Base-by-base conservation (phyloP, 2,888 invertebrate species). In the Napeogenes inachia region DNA sequence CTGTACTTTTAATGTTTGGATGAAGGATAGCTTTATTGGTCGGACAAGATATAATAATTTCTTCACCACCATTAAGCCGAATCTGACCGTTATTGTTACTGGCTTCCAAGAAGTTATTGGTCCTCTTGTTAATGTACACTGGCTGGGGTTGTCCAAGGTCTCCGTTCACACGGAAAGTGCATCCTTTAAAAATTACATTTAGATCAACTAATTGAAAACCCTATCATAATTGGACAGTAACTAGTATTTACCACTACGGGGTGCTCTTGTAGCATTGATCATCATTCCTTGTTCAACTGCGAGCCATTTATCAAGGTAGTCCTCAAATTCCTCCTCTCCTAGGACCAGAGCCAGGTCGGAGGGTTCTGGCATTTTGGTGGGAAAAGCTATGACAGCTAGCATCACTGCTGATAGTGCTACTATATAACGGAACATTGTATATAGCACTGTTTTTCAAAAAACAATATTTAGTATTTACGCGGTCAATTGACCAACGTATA, bases 131-230 rank as follows among this genome's bases (percentile, higher is more conserved):
- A 2, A 94, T 73, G 70, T 92, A 89, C 4, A 94, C 83, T 0
- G 94, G 93, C 73, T 94, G 93, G 0, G 92, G 92, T 63, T 90
- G 89, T 0, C 85, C 86, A 2, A 93, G 80, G 70, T 92, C 92
- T 13, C 91, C 87, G 56, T 87, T 84, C 2, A 88, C 78, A 55
- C 84, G 83, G 59, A 93, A 75, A 4, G 77, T 73, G 71, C 93
- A 93, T 33, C 84, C 87, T 85, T 62, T 10, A 66, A 10, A 42
- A 38, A 38, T 3, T 8, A 2, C 38, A 6, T 38, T 38, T 38
- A 6, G 4, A 38, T 38, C 38, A 38, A 38, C 38, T 38, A 2
- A 8, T 38, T 38, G 8, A 58, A 13, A 50, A 35, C 21, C 21
- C 21, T 21, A 1, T 21, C 21, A 21, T 21, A 21, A 21, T 21